Evolutionary conservation across 2,113 vertebrate species (phyloP), one percentile per base, ranked within the genome.

Genomic region (Tetraodon nigroviridis): DNA sequence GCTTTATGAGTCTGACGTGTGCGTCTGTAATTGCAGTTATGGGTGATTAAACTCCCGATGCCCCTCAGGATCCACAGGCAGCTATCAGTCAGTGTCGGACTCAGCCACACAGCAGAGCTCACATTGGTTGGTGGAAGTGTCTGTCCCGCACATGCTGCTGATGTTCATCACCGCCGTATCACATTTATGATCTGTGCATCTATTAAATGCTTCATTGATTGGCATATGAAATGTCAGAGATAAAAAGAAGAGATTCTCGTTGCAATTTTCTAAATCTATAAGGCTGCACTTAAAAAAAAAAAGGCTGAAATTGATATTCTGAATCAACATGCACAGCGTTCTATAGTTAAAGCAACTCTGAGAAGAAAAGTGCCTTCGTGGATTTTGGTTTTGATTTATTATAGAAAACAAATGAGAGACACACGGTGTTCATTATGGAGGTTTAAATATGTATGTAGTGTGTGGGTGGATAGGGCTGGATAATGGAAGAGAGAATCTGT

Each of bases 31-130:
- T 90, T 92, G 87, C 78, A 82, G 85, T 91, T 90, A 91, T 92
- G 87, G 90, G 90, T 92, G 89, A 92, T 92, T 92, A 91, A 92
- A 92, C 90, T 91, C 89, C 81, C 71, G 51, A 51, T 92, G 90
- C 84, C 89, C 90, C 86, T 84, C 82, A 86, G 86, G 86, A 89
- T 84, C 80, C 78, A 19, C 64, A 75, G 86, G 75, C 79, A 76
- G 76, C 84, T 65, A 90, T 91, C 89, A 82, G 73, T 92, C 88
- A 89, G 75, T 50, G 62, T 84, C 83, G 58, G 61, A 51, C 59
- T 58, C 44, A 78, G 54, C 63, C 20, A 69, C 47, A 21, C 70
- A 60, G 69, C 76, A 42, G 61, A 46, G 45, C 65, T 69, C 66
- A 53, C 48, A 71, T 78, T 66, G 69, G 78, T 61, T 76, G 51